phyloP scores from a whole-genome alignment of 2,888 invertebrate genomes.

The Glyphotaelius pellucidus region DNA sequence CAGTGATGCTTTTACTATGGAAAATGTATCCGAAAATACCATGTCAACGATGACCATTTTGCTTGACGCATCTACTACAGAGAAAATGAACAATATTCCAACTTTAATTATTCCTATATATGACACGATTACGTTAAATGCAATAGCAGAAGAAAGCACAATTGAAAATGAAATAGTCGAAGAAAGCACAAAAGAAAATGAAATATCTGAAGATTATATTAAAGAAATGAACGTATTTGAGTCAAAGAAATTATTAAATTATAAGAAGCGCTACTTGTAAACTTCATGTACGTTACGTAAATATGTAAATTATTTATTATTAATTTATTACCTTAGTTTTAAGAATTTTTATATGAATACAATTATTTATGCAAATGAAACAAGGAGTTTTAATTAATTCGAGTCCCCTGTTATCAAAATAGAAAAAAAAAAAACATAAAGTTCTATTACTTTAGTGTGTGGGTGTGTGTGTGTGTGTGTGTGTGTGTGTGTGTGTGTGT shows the following conservation, averaged over 20 bases:
- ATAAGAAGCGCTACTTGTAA: not conserved
- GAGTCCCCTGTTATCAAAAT: not conserved
- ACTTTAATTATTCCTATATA: not conserved
- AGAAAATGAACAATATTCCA: not conserved
- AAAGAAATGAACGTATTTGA: not conserved
- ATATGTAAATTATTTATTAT: not conserved
- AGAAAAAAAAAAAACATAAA: not conserved
- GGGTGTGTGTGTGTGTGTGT: too few species aligned
- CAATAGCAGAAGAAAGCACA: not conserved
- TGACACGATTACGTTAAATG: not conserved
- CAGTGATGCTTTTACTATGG: not conserved
- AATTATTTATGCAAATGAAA: not conserved
- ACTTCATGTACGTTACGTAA: not conserved
- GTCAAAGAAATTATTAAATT: not conserved
- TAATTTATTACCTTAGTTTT: not conserved
- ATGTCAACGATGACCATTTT: not conserved
- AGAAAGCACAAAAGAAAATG: not conserved
- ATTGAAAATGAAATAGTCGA: not conserved
- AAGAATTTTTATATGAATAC: not conserved
- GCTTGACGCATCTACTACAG: not conserved
- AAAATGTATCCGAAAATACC: not conserved
- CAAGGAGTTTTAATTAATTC: not conserved
- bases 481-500: too few species aligned
- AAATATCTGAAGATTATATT: conserved; percentile 2
- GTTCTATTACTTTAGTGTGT: too few species aligned